Evolutionary conservation across 2,888 invertebrate genomes (phyloP), one percentile per base, ranked within the genome.

Genomic region (Drosophila antonietae): DNA sequence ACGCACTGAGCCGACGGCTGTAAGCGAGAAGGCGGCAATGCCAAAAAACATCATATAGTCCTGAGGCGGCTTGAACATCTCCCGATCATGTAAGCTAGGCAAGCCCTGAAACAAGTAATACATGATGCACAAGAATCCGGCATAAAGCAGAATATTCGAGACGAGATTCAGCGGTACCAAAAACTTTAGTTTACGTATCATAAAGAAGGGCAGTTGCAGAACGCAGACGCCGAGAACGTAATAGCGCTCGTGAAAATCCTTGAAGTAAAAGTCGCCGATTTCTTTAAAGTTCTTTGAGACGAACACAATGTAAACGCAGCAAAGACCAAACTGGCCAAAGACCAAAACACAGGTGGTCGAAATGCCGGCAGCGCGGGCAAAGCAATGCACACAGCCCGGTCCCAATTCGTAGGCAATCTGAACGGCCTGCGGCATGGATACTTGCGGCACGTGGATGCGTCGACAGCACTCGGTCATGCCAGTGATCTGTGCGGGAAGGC

Each of bases 231-330:
- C 75, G 52, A 94, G 85, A 31, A 94, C 90, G 60, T 94, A 93
- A n/a, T 93, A 81, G 0, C 93, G 90, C 78, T 93, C 92, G 15
- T 94, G 92, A 41, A 93, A 93, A 1, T 93, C 92, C 39, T 88
- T 78, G 0, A 93, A 83, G 83, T 94, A 93, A 75, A 90, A 92
- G 79, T 96, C 95, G 2, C 95, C 94, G 2, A 97, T 96, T 93
- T 96, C 95, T 90, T 96, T 95, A 1, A 97, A 90, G 92, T 97
- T 98, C 80, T 95, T 95, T 1, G 98, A 95, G 28, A 98, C 97
- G 92, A 99, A 99, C 9, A 98, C 96, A 68, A 98, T 95, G 93
- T 99, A 99, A 0, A 98, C 98, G 92, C 98, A 98, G 93, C 99
- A 99, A 92, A 98, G 98, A 12, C 99, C 99, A 83, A 98, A 94